Evolutionary conservation across 2,113 vertebrate species (phyloP).

Genomic region (Cromileptes altivelis): DNA sequence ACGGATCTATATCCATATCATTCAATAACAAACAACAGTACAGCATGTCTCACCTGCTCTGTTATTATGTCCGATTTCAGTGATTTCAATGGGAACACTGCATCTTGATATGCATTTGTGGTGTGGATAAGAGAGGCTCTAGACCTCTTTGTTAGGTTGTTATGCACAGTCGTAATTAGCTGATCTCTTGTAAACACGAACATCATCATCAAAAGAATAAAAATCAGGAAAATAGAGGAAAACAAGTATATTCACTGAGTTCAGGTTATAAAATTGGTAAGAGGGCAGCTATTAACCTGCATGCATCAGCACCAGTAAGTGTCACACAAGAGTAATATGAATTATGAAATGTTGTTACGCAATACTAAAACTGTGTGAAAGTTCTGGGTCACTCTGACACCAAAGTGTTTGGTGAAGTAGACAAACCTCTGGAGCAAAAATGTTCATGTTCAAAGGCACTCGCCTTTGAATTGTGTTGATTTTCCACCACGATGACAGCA

Average conservation of each 20-base stretch:
- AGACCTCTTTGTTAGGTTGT: neutral
- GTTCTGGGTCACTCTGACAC: neutral
- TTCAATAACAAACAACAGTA: neutral
- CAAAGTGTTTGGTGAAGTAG: neutral
- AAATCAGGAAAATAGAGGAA: neutral
- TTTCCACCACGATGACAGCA: neutral
- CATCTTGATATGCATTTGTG: neutral
- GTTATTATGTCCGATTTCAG: neutral
- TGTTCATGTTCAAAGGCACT: neutral
- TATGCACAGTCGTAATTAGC: neutral
- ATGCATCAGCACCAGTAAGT: neutral
- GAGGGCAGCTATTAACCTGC: neutral
- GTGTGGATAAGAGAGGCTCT: neutral
- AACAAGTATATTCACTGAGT: neutral
- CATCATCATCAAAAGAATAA: constrained; percentile 15
- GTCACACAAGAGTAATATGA: neutral
- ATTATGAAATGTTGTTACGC: neutral
- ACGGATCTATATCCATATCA: neutral
- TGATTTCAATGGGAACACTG: too few relatives aligned
- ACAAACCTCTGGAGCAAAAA: neutral
- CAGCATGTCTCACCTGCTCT: neutral
- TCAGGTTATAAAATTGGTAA: neutral
- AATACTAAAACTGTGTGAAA: neutral
- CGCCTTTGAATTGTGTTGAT: neutral
- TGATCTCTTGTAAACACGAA: neutral